These are phyloP conservation scores for Hypotaenidia okinawae DNA, from an alignment of 2,797 vertebrate species.

Conservation along the genomic window DNA sequence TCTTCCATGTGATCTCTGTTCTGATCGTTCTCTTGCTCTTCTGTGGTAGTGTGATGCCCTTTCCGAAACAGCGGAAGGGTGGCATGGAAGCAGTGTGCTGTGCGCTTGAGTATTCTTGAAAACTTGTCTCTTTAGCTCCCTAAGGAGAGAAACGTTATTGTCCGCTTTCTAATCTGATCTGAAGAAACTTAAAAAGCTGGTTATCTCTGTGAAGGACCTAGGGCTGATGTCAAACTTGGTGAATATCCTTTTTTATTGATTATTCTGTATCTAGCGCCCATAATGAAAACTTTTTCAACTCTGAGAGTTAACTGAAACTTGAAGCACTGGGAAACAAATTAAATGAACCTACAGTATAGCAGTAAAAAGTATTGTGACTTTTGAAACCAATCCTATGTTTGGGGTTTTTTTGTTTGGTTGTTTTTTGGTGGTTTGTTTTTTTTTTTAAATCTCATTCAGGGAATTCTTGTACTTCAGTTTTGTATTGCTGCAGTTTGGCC, in stretches of 20 bases:
- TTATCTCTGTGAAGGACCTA: background rate
- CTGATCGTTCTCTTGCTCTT: background rate
- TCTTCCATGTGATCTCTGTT: fast-evolving
- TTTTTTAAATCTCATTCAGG: background rate
- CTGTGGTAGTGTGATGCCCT: background rate
- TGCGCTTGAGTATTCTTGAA: background rate
- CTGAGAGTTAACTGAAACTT: background rate
- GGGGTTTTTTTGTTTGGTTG: too few species aligned
- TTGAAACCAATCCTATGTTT: background rate
- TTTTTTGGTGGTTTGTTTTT: background rate
- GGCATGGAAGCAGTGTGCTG: background rate
- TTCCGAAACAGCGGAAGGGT: background rate
- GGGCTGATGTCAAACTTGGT: background rate
- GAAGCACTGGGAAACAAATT: background rate
- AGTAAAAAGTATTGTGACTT: background rate
- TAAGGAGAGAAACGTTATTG: background rate
- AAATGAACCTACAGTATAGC: background rate
- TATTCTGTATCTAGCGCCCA: background rate
- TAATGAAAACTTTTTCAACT: background rate
- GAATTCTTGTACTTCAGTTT: background rate
- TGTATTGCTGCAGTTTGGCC: background rate
- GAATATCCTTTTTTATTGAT: background rate
- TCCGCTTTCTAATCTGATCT: background rate
- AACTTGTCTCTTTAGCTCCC: background rate
- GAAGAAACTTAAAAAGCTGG: background rate